Evolutionary conservation across 2,113 vertebrate genomes (phyloP).

Genomic region (Podilymbus podiceps): DNA sequence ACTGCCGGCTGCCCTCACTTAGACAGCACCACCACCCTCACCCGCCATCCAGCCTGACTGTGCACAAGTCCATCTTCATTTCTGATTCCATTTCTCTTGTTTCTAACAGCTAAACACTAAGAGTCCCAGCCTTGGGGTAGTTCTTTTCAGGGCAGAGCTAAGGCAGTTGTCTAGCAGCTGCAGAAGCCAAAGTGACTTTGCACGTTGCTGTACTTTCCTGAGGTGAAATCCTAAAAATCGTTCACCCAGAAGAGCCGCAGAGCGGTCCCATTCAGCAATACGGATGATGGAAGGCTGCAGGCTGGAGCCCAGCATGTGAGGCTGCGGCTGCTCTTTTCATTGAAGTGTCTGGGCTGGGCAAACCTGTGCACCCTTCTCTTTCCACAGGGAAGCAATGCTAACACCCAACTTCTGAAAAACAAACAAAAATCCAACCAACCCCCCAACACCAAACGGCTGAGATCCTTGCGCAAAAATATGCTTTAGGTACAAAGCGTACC

Average conservation of each 20-base stretch:
- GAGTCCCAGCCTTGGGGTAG: not conserved
- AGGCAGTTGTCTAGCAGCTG: not conserved
- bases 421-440: not conserved
- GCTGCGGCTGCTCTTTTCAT: not conserved
- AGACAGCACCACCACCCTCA: not conserved
- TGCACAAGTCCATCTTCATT: not conserved
- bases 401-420: not conserved
- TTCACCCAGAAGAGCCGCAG: not conserved
- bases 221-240: not conserved
- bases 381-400: not conserved
- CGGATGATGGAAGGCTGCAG: not conserved
- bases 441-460: not conserved
- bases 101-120: not conserved
- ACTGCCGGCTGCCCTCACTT: not conserved
- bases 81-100: not conserved
- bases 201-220: not conserved
- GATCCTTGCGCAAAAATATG: not conserved
- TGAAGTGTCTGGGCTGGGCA: not conserved
- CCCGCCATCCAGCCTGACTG: not conserved
- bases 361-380: not conserved
- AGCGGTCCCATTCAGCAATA: not conserved
- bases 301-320: not conserved
- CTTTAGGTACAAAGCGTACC: not conserved
- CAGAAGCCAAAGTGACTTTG: not conserved
- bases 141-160: not conserved